These are phyloP conservation scores for rat (Rattus norvegicus) DNA, from an alignment of 2,113 vertebrate genomes.

Conservation along the genomic window GRCr8 NC_086020.1:157255501-157256000, in stretches of 20 bases:
- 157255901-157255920: constrained; percentile 21
- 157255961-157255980: too few relatives aligned
- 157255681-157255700: not conserved
- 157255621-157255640: constrained; percentile 31
- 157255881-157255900: not conserved
- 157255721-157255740: constrained; percentile 33
- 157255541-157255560: constrained; percentile 13
- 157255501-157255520: constrained; percentile 5
- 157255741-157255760: constrained; percentile 56
- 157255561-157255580: not conserved
- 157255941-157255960: too few relatives aligned
- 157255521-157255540: constrained; percentile 40
- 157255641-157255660: constrained; percentile 8
- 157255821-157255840: constrained; percentile 31
- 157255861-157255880: constrained; percentile 49
- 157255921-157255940: not conserved
- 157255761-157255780: constrained; percentile 46
- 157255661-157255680: constrained; percentile 43
- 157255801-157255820: constrained; percentile 39
- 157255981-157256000: too few relatives aligned
- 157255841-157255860: constrained; percentile 9
- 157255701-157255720: constrained; percentile 53
- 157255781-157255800: constrained; percentile 56
- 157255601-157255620: constrained; percentile 9
- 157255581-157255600: not conserved